Percentiles rank a stretch among this genome's conserved stretches.
Evolutionary conservation across 2,888 invertebrate species (phyloP).

Genomic region (Diadegma fenestrale): DNA sequence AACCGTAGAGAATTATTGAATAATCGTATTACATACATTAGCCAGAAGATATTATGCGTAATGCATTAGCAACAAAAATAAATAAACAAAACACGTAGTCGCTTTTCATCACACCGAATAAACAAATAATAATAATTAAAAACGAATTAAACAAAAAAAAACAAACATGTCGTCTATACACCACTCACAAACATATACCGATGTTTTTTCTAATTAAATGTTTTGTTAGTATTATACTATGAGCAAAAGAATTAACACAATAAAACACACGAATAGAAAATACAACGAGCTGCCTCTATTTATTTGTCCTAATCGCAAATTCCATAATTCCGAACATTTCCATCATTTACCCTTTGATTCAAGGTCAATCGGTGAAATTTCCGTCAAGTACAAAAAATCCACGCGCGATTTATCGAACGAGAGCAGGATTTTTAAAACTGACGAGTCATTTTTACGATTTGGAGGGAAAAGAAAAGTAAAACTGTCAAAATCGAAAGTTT

Average conservation of each 20-base stretch:
- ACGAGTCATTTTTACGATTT: not conserved
- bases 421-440: not conserved
- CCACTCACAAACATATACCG: conserved; percentile 73
- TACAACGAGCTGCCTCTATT: not conserved
- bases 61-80: conserved; percentile 50
- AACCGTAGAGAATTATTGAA: conserved; percentile 78
- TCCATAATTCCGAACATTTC: not conserved
- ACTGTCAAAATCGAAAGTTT: not conserved
- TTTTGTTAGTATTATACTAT: conserved; percentile 82
- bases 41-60: conserved; percentile 80
- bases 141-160: conserved; percentile 66
- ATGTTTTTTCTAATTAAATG: conserved; percentile 83
- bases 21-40: conserved; percentile 80
- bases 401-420: not conserved
- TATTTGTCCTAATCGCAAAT: conserved; percentile 12
- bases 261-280: conserved; percentile 74
- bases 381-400: not conserved
- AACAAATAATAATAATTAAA: conserved; percentile 59
- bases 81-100: conserved; percentile 76
- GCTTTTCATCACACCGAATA: conserved; percentile 79
- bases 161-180: conserved; percentile 71
- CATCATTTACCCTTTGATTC: not conserved
- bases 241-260: conserved; percentile 80
- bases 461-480: not conserved
- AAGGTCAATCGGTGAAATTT: too few relatives aligned